Evolutionary conservation across 1,140 invertebrate species (phyloP).

Genomic region (Plectrocnemia conspersa): DNA sequence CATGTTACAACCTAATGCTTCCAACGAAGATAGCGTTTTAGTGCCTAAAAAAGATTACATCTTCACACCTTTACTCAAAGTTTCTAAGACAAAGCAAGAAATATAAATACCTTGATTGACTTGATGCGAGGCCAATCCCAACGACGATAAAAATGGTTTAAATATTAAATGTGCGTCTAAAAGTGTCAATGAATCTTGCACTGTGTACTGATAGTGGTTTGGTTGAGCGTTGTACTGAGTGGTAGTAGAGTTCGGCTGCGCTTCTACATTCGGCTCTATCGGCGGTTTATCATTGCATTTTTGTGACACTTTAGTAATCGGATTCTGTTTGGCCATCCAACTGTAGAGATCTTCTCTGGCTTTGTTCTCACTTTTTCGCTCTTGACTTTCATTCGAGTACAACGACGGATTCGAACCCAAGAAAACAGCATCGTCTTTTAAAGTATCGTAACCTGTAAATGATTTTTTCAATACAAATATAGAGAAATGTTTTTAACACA

Average conservation of each 20-base stretch:
- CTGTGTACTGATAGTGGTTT: conserved; percentile 56
- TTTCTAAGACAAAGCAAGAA: neutral
- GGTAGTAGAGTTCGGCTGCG: conserved; percentile 19
- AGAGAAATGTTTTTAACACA: too few species aligned
- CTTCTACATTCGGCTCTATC: conserved; percentile 4
- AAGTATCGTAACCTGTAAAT: conserved; percentile 61
- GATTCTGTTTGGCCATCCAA: conserved; percentile 92
- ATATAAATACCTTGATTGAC: conserved; percentile 52
- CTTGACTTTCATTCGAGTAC: conserved; percentile 48
- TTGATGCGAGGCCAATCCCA: conserved; percentile 84
- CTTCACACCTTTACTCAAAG: conserved; percentile 3
- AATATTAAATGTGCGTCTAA: conserved; percentile 91
- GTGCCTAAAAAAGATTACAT: conserved; percentile 37
- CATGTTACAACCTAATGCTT: conserved; percentile 86
- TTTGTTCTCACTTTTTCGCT: conserved; percentile 43
- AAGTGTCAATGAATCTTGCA: conserved; percentile 77
- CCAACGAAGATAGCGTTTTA: conserved; percentile 62
- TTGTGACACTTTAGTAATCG: conserved; percentile 47
- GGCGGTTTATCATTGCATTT: conserved; percentile 8
- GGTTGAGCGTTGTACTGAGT: conserved; percentile 22
- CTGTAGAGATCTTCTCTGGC: conserved; percentile 82
- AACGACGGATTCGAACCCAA: conserved; percentile 51
- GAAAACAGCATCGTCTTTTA: conserved; percentile 61
- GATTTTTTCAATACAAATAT: conserved; percentile 3
- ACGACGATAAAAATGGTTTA: conserved; percentile 75